phyloP scores from a whole-genome alignment of 2,113 vertebrate species.

The Muntiacus reevesi region DNA sequence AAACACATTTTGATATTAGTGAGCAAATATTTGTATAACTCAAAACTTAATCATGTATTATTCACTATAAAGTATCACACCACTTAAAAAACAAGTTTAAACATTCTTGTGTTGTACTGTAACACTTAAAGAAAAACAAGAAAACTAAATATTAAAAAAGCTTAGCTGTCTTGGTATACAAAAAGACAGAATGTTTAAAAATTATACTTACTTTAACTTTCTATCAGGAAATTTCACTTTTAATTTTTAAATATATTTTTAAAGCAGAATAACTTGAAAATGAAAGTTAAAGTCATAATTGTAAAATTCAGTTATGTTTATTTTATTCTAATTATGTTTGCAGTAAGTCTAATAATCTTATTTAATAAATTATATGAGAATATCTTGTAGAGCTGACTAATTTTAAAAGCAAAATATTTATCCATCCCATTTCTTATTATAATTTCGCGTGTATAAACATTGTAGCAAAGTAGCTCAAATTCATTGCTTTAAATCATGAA shows the following conservation, averaged over 20 bases:
- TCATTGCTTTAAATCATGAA: neutral
- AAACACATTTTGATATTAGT: neutral
- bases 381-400: neutral
- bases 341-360: neutral
- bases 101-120: neutral
- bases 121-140: neutral
- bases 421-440: neutral
- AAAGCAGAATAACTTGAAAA: neutral
- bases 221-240: neutral
- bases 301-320: neutral
- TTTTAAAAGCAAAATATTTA: neutral
- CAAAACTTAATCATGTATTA: neutral
- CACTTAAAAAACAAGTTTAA: neutral
- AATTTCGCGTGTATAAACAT: neutral
- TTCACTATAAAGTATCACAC: neutral
- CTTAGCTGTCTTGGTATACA: neutral
- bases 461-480: neutral
- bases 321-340: neutral
- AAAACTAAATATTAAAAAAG: neutral
- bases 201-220: neutral
- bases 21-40: neutral
- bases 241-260: slow-evolving; percentile 6
- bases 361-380: neutral
- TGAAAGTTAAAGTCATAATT: neutral
- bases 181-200: neutral